These are phyloP conservation scores for Sympetrum striolatum DNA, from an alignment of 2,888 invertebrate genomes.

Conservation along the genomic window DNA sequence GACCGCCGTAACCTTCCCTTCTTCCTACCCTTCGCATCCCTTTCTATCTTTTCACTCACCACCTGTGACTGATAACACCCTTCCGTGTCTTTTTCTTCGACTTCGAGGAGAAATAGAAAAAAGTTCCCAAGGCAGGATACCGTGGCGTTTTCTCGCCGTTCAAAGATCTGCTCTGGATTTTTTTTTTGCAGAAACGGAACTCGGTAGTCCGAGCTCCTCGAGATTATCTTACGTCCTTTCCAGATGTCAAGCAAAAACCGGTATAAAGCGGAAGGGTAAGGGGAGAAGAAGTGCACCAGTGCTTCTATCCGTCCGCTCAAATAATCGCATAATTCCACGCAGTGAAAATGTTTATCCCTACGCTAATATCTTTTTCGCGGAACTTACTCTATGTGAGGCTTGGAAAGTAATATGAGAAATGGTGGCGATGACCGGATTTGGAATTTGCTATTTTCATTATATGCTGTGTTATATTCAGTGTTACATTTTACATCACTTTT, in stretches of 20 bases:
- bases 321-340: not conserved
- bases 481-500: too few species aligned
- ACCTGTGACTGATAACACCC: conserved; percentile 33
- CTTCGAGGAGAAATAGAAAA: not conserved
- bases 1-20: not conserved
- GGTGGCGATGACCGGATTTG: too few species aligned
- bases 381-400: too few species aligned
- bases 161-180: not conserved
- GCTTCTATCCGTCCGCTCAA: not conserved
- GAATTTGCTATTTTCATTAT: too few species aligned
- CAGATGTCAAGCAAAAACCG: conserved; percentile 26
- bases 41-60: conserved; percentile 21
- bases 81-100: not conserved
- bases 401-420: too few species aligned
- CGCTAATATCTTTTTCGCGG: too few species aligned
- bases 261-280: conserved; percentile 28
- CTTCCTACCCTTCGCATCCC: not conserved
- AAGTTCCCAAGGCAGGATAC: not conserved
- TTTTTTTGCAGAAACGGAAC: conserved; percentile 24
- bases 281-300: not conserved
- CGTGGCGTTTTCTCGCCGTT: conserved; percentile 17
- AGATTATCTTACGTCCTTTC: conserved; percentile 38
- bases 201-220: not conserved
- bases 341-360: too few species aligned
- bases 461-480: too few species aligned